A percentile compares a stretch with the other conserved stretches of the same genome.
These are phyloP conservation scores for Bubo bubo DNA, from an alignment of 2,113 vertebrate species.

Conservation along the genomic window DNA sequence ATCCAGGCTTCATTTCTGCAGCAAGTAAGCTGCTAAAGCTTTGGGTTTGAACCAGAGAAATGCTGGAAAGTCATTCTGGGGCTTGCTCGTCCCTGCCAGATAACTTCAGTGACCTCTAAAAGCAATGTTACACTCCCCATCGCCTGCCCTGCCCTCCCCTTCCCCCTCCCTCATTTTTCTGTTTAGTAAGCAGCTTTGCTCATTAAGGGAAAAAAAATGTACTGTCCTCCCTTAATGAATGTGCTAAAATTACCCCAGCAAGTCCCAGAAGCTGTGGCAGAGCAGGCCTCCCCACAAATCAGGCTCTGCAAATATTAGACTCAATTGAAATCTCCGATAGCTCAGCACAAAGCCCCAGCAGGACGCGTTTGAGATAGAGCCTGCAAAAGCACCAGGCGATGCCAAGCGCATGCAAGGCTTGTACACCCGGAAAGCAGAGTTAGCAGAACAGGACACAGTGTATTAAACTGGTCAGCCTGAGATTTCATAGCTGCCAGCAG, in stretches of 20 bases:
- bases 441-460: neutral
- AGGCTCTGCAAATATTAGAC: neutral
- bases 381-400: neutral
- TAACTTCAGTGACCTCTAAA: slow-evolving; percentile 33
- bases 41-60: neutral
- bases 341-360: slow-evolving; percentile 25
- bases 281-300: neutral
- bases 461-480: neutral
- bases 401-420: neutral
- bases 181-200: slow-evolving; percentile 54
- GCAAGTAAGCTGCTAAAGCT: neutral
- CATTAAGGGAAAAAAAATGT: slow-evolving; percentile 33
- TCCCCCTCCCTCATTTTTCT: neutral
- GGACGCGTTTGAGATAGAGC: rapidly evolving
- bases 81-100: neutral
- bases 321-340: neutral
- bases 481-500: neutral
- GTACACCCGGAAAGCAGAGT: rapidly evolving
- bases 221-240: slow-evolving; percentile 21
- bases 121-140: neutral
- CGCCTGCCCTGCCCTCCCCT: neutral
- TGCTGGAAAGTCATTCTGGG: neutral
- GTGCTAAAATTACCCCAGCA: slow-evolving; percentile 17
- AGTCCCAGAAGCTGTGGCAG: neutral
- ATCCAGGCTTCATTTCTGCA: neutral